phyloP scores from a whole-genome alignment of 2,797 vertebrate genomes.

The Buphagus erythrorhynchus region DNA sequence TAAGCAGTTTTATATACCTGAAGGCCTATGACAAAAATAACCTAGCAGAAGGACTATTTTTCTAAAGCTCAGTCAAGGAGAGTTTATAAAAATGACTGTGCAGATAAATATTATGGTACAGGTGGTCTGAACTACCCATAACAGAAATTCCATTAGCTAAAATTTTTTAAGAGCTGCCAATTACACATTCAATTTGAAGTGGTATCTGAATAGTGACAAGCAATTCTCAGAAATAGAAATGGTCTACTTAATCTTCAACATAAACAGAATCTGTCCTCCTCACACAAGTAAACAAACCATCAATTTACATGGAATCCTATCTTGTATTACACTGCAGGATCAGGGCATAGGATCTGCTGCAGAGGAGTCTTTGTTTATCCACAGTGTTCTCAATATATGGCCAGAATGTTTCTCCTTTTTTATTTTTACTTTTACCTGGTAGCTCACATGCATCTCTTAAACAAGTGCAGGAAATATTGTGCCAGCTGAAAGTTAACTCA shows the following conservation, averaged over 20 bases:
- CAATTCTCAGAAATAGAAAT: not conserved
- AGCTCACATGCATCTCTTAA: not conserved
- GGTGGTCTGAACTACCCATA: not conserved
- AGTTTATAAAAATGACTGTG: slow-evolving; percentile 6
- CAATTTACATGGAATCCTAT: not conserved
- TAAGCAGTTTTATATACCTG: slow-evolving; percentile 68
- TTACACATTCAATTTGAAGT: not conserved
- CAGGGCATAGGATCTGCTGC: not conserved
- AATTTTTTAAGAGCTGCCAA: not conserved
- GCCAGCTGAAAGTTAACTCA: not conserved
- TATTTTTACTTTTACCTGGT: not conserved
- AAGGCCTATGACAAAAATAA: slow-evolving; percentile 64
- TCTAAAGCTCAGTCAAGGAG: slow-evolving; percentile 2
- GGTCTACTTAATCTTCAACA: not conserved
- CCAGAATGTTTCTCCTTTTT: not conserved
- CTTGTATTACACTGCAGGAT: not conserved
- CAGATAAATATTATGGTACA: not conserved
- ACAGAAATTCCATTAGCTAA: not conserved
- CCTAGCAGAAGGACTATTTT: slow-evolving; percentile 6
- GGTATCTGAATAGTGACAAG: not conserved
- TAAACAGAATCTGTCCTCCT: not conserved
- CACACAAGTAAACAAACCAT: not conserved
- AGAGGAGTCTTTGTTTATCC: not conserved
- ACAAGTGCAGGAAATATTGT: not conserved
- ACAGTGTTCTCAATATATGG: not conserved